Conservation (phyloP, 2,797 vertebrate species). For the Uromys caudimaculatus region DNA sequence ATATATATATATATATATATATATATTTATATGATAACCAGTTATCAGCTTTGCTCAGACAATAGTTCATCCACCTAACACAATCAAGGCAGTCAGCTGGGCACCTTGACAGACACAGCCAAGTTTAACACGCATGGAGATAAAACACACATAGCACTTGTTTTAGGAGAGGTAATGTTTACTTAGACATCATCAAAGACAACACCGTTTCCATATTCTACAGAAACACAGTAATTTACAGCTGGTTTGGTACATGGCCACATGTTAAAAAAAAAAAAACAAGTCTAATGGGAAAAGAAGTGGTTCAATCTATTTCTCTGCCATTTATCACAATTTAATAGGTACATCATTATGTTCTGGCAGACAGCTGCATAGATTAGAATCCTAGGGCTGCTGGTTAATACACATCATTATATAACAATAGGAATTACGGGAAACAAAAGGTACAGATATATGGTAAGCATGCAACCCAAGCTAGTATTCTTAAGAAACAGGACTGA, state of each 20-base stretch:
- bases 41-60: background rate
- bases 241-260: slow-evolving; percentile 83
- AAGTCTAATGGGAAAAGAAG: slow-evolving; percentile 82
- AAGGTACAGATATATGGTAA: slow-evolving; percentile 75
- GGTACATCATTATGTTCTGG: slow-evolving; percentile 81
- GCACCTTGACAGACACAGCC: background rate
- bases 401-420: slow-evolving; percentile 71
- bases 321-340: slow-evolving; percentile 76
- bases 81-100: slow-evolving; percentile 29
- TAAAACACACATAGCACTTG: slow-evolving; percentile 63
- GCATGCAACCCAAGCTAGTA: slow-evolving; percentile 84
- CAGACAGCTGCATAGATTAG: slow-evolving; percentile 84
- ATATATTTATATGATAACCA: slow-evolving; percentile 2
- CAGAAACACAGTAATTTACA: slow-evolving; percentile 87
- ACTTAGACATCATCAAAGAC: slow-evolving; percentile 87
- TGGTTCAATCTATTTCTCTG: slow-evolving; percentile 79
- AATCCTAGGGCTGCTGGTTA: slow-evolving; percentile 76
- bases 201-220: slow-evolving; percentile 85
- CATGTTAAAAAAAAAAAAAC: slow-evolving; percentile 84
- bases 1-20: no score
- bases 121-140: slow-evolving; percentile 20
- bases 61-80: background rate
- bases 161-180: slow-evolving; percentile 87
- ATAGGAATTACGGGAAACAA: slow-evolving; percentile 76
- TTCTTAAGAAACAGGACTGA: slow-evolving; percentile 78